Base-by-base conservation (phyloP, 2,797 vertebrate species). In the Helarctos malayanus region DNA sequence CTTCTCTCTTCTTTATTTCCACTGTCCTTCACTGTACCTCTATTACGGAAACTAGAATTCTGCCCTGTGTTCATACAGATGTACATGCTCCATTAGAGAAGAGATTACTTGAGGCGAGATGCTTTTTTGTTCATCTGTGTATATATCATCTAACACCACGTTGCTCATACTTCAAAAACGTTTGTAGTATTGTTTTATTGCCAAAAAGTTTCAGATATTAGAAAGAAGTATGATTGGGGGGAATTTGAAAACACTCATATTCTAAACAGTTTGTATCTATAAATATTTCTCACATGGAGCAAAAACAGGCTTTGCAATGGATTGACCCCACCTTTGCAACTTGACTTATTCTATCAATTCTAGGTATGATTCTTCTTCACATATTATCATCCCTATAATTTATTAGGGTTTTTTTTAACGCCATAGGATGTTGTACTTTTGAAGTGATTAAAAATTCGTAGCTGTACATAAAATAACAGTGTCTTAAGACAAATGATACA, bases 301-400 rank as follows among this genome's bases (percentile, higher is more conserved):
- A 80, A 76, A 92, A 76, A 57, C 1, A 68, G 23, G 38, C 14
- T 92, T 75, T 75, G 10, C 82, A 61, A 89, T 59, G 9, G n/a
- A 82, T 71, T n/a, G 86, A 79, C n/a, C 21, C 41, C 80, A 23
- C 7, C 23, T 75, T 78, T 65, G 29, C n/a, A 85, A 75, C 21
- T 54, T 73, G 32, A 71, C 18, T 41, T 38, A 91, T 21, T 79
- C 59, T 59, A 45, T 85, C 14, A 82, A 73, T 80, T 83, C 25
- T 63, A 85, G 23, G 9, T 45, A 2, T 23, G 86, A 69, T 29
- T 27, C 23, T 41, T 56, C 63, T 80, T 92, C 5, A 61, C 13
- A 75, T 38, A 47, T 38, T n/a, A 88, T 84, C 57, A 95, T 52
- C 63, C 65, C 19, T 92, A 32, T 84, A 91, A 93, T 47, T 75